phyloP scores from a whole-genome alignment of 1,140 invertebrate genomes.

The Drosophila triauraria region DNA sequence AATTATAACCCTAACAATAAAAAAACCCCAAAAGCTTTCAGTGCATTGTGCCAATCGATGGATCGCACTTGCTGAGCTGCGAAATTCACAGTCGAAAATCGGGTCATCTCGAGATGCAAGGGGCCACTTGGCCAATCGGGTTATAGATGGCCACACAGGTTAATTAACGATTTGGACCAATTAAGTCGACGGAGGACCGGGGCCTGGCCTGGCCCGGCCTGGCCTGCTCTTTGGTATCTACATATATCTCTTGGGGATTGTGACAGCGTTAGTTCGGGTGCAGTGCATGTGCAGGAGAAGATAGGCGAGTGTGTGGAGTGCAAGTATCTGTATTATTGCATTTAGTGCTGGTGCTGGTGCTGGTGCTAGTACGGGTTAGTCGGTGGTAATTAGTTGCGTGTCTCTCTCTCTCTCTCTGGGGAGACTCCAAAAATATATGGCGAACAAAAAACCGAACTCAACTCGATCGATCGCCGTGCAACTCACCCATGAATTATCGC shows the following conservation, averaged over 20 bases:
- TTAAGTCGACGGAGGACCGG: conserved; percentile 42
- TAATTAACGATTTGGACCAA: conserved; percentile 79
- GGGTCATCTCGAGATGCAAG: conserved; percentile 71
- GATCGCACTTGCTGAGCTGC: conserved; percentile 30
- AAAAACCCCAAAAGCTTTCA: conserved; percentile 1
- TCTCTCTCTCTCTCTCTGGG: not conserved
- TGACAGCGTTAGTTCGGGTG: conserved; percentile 39
- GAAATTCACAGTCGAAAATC: conserved; percentile 46
- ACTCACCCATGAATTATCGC: conserved; percentile 85
- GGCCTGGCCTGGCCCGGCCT: not conserved
- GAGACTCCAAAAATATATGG: not conserved
- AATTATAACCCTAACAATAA: no score
- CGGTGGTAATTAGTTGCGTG: conserved; percentile 30
- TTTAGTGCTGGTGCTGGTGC: conserved; percentile 3
- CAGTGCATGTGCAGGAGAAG: conserved; percentile 1
- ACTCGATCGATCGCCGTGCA: conserved; percentile 22
- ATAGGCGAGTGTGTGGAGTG: conserved; percentile 19
- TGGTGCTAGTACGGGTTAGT: conserved; percentile 26
- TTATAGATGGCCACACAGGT: conserved; percentile 75
- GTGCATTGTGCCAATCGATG: conserved; percentile 19
- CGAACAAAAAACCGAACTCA: conserved; percentile 1
- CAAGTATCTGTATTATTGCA: conserved; percentile 13
- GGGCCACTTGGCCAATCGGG: conserved; percentile 75
- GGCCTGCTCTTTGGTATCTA: conserved; percentile 4
- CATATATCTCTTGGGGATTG: conserved; percentile 26